Evolutionary conservation across 2,797 vertebrate species (phyloP).

Genomic region (Vireo griseus): DNA sequence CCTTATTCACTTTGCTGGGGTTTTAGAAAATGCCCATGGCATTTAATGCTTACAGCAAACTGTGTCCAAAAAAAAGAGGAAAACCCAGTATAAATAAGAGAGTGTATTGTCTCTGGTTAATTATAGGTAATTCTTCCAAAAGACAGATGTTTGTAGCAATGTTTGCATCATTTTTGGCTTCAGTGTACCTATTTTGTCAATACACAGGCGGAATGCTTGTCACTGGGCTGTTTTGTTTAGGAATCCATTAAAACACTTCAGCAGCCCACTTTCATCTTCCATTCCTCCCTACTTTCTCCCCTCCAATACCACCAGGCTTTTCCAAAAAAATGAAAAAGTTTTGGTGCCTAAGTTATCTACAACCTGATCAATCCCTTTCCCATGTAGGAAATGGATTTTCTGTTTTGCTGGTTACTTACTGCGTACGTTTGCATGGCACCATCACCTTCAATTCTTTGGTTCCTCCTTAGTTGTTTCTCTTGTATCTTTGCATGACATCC

Average conservation of each 20-base stretch:
- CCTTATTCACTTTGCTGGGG: neutral
- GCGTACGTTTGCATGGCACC: fast-evolving
- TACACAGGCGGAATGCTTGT: neutral
- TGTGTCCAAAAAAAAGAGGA: neutral
- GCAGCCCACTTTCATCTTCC: neutral
- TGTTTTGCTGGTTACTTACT: neutral
- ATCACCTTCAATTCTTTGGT: neutral
- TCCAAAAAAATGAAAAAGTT: neutral
- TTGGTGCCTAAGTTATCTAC: neutral
- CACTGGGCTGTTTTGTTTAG: neutral
- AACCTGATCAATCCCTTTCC: neutral
- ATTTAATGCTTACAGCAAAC: neutral
- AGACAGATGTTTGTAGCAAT: neutral
- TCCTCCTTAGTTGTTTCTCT: neutral
- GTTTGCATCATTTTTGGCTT: neutral
- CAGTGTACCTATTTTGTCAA: neutral
- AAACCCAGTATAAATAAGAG: neutral
- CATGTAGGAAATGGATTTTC: neutral
- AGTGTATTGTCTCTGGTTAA: neutral
- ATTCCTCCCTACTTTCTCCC: neutral
- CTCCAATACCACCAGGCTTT: neutral
- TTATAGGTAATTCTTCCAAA: neutral
- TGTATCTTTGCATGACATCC: neutral
- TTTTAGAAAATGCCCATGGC: neutral
- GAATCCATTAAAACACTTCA: neutral